Evolutionary conservation across 2,797 vertebrate species (phyloP).

Genomic region (Arrhamphus sclerolepis): DNA sequence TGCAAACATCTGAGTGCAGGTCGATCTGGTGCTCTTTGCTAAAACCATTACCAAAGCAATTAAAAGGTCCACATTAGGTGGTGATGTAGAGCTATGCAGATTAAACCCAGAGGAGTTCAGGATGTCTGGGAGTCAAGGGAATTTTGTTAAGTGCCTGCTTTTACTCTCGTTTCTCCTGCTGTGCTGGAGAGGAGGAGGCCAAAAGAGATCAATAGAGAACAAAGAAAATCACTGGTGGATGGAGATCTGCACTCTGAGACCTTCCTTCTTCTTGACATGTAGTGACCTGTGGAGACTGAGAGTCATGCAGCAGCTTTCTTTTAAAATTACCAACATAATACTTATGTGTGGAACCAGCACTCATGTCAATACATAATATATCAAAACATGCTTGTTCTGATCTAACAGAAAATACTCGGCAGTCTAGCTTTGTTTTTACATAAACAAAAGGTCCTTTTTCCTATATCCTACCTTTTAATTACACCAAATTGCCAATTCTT

Average conservation of each 20-base stretch:
- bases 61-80: slow-evolving; percentile 57
- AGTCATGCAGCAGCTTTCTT: background rate
- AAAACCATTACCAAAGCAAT: slow-evolving; percentile 69
- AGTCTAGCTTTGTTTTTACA: no score
- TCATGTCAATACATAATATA: no score
- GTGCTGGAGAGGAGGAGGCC: slow-evolving; percentile 19
- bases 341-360: no score
- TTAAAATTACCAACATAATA: no score
- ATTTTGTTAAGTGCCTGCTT: slow-evolving; percentile 38
- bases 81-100: slow-evolving; percentile 48
- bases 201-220: slow-evolving; percentile 49
- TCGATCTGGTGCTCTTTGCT: slow-evolving; percentile 72
- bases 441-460: no score
- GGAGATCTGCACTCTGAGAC: slow-evolving; percentile 38
- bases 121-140: slow-evolving; percentile 45
- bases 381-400: no score
- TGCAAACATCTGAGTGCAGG: slow-evolving; percentile 43
- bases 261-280: slow-evolving; percentile 14
- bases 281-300: background rate
- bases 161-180: slow-evolving; percentile 30
- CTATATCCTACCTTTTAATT: no score
- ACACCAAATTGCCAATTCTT: no score
- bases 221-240: slow-evolving; percentile 38
- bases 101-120: slow-evolving; percentile 58
- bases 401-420: no score